Evolutionary conservation across 1,140 invertebrate genomes (phyloP).

Genomic region (Coelopa frigida): DNA sequence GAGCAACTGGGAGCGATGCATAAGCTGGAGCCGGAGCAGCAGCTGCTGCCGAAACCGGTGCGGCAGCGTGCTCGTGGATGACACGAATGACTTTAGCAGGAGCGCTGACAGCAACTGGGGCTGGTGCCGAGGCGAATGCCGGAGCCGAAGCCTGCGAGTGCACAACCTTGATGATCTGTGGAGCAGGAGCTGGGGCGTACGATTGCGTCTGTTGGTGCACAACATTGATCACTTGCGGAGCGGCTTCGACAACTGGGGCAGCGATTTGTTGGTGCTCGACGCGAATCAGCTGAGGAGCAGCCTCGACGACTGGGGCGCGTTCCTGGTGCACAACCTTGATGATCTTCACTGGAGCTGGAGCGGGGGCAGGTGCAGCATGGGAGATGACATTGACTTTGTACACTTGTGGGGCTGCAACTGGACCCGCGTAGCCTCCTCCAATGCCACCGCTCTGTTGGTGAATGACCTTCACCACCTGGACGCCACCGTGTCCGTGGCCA

Average conservation of each 20-base stretch:
- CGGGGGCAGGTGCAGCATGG: constrained; percentile 6
- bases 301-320: constrained; percentile 6
- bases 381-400: constrained; percentile 35
- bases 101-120: constrained; percentile 9
- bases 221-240: constrained; percentile 27
- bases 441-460: constrained; percentile 16
- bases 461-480: constrained; percentile 4
- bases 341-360: constrained; percentile 21
- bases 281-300: neutral
- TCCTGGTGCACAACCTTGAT: constrained; percentile 34
- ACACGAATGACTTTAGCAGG: constrained; percentile 34
- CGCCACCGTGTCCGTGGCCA: constrained; percentile 10
- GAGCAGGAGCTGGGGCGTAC: constrained; percentile 3
- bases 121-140: constrained; percentile 7
- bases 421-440: constrained; percentile 15
- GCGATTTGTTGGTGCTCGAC: too few relatives aligned
- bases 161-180: constrained; percentile 26
- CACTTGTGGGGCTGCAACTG: constrained; percentile 20
- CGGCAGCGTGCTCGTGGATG: constrained; percentile 27
- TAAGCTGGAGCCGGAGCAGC: constrained; percentile 10
- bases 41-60: neutral
- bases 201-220: constrained; percentile 14
- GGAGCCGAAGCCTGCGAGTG: constrained; percentile 20
- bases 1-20: neutral
- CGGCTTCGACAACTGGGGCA: constrained; percentile 18